phyloP scores from a whole-genome alignment of 2,113 vertebrate species.

The Rostratula benghalensis region DNA sequence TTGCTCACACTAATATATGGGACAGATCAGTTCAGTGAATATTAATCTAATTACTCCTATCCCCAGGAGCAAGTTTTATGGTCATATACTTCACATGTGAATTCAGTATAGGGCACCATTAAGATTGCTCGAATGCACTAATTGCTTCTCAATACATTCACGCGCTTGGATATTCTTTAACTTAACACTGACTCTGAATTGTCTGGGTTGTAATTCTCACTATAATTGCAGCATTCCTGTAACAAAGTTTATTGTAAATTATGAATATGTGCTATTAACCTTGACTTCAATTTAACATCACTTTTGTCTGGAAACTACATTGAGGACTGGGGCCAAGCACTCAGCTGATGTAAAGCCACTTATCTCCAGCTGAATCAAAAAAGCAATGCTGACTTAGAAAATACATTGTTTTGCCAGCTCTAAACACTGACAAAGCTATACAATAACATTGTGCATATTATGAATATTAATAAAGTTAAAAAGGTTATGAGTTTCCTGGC shows the following conservation, averaged over 20 bases:
- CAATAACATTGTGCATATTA: neutral
- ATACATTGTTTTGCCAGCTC: neutral
- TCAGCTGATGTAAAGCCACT: neutral
- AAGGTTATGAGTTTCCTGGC: neutral
- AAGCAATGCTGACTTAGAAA: neutral
- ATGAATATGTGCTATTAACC: neutral
- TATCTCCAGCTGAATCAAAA: neutral
- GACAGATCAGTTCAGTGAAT: neutral
- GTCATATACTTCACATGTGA: neutral
- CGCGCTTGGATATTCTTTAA: neutral
- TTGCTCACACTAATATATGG: neutral
- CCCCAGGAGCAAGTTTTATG: neutral
- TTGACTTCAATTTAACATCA: neutral
- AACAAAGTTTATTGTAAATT: slow-evolving; percentile 16
- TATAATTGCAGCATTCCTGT: neutral
- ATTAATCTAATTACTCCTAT: slow-evolving; percentile 5
- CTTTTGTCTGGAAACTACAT: neutral
- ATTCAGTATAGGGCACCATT: neutral
- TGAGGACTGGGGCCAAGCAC: neutral
- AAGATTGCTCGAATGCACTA: neutral
- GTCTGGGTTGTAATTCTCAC: neutral
- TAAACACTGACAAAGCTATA: neutral
- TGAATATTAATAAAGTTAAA: neutral
- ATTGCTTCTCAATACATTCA: neutral
- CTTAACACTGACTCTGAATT: neutral